These are phyloP conservation scores for Capromys pilorides DNA, from an alignment of 2,797 vertebrate genomes.

Conservation along the genomic window DNA sequence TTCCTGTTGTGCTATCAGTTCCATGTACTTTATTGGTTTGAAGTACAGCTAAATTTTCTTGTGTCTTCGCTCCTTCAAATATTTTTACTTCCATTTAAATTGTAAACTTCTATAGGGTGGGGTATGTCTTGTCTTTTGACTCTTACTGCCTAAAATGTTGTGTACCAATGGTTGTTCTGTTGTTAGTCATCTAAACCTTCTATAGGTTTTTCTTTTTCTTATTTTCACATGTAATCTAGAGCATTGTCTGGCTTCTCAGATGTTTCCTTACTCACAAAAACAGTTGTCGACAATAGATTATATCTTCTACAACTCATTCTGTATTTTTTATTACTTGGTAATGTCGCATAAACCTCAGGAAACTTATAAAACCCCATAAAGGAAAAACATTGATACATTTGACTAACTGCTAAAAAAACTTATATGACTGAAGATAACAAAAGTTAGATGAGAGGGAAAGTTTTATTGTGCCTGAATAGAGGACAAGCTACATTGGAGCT, in stretches of 20 bases:
- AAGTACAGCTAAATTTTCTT: neutral
- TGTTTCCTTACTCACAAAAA: too few relatives aligned
- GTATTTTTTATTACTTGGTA: neutral
- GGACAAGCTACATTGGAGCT: too few relatives aligned
- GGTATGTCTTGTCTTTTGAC: neutral
- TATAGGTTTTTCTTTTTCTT: neutral
- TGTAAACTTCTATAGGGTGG: neutral
- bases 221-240: constrained; percentile 30
- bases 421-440: neutral
- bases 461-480: too few relatives aligned
- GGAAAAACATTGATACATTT: neutral
- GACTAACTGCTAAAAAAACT: constrained; percentile 4
- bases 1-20: neutral
- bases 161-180: neutral
- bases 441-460: neutral
- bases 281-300: neutral
- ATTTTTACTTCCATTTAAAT: neutral
- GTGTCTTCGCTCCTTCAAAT: neutral
- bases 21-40: neutral
- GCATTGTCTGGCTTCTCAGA: neutral
- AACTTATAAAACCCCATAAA: constrained; percentile 13
- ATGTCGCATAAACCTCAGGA: neutral
- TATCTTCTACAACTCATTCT: neutral
- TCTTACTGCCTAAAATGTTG: neutral
- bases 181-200: neutral